Conservation (phyloP, 2,797 vertebrate genomes). For the Diplodus sargus region DNA sequence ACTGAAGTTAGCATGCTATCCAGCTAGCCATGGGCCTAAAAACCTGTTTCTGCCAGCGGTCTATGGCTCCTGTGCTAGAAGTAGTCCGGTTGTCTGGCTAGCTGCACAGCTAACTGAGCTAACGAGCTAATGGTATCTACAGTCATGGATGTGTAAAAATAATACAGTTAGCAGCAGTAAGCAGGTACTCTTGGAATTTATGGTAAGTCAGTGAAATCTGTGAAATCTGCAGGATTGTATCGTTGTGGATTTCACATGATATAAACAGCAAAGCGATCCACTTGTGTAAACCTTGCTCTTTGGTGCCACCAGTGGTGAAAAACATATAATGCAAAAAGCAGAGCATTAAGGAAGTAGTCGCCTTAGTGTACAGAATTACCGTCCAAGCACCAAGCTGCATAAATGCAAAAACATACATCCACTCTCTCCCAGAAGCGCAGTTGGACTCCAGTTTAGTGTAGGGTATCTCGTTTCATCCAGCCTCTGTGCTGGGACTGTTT, state of each 20-base stretch:
- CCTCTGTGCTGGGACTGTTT: conserved; percentile 74
- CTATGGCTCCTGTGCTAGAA: too few relatives aligned
- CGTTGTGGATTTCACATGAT: not conserved
- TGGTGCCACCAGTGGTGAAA: not conserved
- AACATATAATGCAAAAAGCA: not conserved
- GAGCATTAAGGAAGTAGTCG: conserved; percentile 25
- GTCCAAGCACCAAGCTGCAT: conserved; percentile 51
- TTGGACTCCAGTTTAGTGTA: conserved; percentile 76
- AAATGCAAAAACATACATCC: conserved; percentile 59
- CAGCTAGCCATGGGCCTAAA: too few relatives aligned
- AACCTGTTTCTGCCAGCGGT: too few relatives aligned
- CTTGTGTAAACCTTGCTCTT: not conserved
- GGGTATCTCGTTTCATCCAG: conserved; percentile 76
- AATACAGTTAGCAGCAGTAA: too few relatives aligned
- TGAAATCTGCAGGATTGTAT: not conserved
- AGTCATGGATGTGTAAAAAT: too few relatives aligned
- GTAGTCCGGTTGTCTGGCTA: too few relatives aligned
- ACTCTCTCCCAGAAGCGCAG: conserved; percentile 59
- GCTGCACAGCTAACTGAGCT: too few relatives aligned
- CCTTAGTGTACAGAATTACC: conserved; percentile 47
- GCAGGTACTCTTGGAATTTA: not conserved
- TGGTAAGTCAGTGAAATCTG: not conserved
- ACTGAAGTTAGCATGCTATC: too few relatives aligned
- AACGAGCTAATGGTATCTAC: too few relatives aligned
- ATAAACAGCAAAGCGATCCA: not conserved